Percentiles rank a stretch among this genome's conserved stretches.
Conservation (phyloP, 1,140 invertebrate genomes). For the Saxidomus purpurata region DNA sequence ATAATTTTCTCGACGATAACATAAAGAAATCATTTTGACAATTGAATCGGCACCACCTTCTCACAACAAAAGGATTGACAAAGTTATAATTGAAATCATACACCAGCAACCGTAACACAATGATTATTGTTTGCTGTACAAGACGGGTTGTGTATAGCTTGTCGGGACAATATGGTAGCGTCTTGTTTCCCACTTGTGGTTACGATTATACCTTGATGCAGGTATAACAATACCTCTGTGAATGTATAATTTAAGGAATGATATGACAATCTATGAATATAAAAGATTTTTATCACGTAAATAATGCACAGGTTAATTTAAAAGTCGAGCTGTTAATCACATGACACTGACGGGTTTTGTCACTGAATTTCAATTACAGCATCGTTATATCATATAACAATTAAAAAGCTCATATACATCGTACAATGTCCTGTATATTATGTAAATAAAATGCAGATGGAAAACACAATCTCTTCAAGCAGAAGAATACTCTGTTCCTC, state of each 20-base stretch:
- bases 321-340: conserved; percentile 23
- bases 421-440: neutral
- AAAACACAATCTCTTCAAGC: neutral
- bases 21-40: conserved; percentile 49
- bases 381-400: neutral
- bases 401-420: neutral
- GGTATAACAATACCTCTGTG: conserved; percentile 34
- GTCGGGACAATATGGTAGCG: conserved; percentile 16
- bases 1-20: neutral
- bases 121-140: conserved; percentile 52
- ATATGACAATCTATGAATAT: conserved; percentile 44
- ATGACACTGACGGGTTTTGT: neutral
- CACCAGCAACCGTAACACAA: conserved; percentile 29
- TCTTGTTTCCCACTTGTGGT: conserved; percentile 38
- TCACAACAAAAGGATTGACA: conserved; percentile 49
- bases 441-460: neutral
- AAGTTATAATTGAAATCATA: conserved; percentile 62
- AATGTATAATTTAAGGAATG: conserved; percentile 31
- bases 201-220: conserved; percentile 22
- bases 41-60: conserved; percentile 28
- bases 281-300: conserved; percentile 43
- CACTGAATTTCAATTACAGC: neutral
- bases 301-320: conserved; percentile 46
- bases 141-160: conserved; percentile 16
- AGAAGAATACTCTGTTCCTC: neutral